Base-by-base conservation (phyloP, 2,113 vertebrate species). In the Formicarius rufipectus region DNA sequence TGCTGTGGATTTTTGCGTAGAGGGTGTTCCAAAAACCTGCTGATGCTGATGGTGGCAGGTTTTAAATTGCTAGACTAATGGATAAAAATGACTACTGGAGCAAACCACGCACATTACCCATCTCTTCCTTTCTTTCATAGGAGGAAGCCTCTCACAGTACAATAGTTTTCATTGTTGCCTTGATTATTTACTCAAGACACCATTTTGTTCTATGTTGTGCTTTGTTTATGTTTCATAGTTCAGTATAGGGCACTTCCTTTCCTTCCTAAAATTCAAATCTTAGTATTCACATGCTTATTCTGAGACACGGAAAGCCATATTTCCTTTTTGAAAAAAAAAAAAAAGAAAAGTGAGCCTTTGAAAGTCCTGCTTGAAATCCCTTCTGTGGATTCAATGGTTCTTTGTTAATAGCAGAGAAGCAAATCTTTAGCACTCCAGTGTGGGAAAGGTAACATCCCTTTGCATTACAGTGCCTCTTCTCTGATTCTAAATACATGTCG, bases 161-260 rank as follows among this genome's bases (percentile, higher is more conserved):
- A 88, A 42, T 22, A 40, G 39, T 71, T 95, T 60, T 92, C n/a
- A 68, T 44, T 87, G 86, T 83, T 86, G 39, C 50, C 24, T 71
- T 94, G 52, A 39, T 60, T 95, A 64, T 94, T 94, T 96, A 81
- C 64, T 87, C 76, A 89, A 81, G 56, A 62, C 16, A 89, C 10
- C 7, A 62, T 94, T 95, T 91, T 84, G 8, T 84, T 93, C 89
- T 90, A 84, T 71, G 92, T 68, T 90, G 42, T 87, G 52, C 64
- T 39, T 90, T 86, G 52, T 91, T 96, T 92, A 60, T 49, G 15
- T 74, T 94, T 86, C 69, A 60, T 37, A 71, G 72, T 50, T 90
- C 80, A 63, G 35, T 47, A 72, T 33, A 50, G 28, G 30, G 25
- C 2, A 5, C 63, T 91, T 87, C 39, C 39, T 86, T 94, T 81